Conservation (phyloP, 2,113 vertebrate species). For the Chaetops frenatus region DNA sequence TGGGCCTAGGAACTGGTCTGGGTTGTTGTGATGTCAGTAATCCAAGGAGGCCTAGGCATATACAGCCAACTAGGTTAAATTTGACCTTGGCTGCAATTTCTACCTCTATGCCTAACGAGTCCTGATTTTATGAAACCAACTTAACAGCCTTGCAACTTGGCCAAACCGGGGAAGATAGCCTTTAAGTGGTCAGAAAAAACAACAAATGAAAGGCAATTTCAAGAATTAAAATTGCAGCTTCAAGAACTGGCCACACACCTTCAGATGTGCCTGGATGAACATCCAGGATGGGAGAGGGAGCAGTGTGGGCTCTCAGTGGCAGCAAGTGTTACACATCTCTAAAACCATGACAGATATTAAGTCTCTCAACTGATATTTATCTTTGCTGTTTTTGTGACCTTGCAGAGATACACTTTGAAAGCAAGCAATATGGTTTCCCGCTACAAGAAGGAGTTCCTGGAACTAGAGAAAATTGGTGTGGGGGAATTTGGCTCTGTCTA, state of each 20-base stretch:
- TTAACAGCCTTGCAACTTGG: neutral
- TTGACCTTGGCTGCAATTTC: neutral
- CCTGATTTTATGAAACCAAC: neutral
- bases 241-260: neutral
- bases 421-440: constrained; percentile 87
- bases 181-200: neutral
- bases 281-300: neutral
- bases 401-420: constrained; percentile 81
- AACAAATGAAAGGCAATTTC: neutral
- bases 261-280: rapidly evolving
- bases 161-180: neutral
- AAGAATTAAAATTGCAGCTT: rapidly evolving
- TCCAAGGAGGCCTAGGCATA: neutral
- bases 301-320: neutral
- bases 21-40: neutral
- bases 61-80: neutral
- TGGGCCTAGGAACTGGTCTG: neutral
- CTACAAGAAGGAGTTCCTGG: constrained; percentile 93
- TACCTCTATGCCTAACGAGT: neutral
- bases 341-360: neutral
- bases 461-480: constrained; percentile 87
- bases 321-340: neutral
- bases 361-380: neutral
- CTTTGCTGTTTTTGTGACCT: neutral
- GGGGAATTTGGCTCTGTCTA: constrained; percentile 93